These are phyloP conservation scores for Hephaestus fuliginosus DNA, from an alignment of 2,797 vertebrate genomes.

Conservation along the genomic window DNA sequence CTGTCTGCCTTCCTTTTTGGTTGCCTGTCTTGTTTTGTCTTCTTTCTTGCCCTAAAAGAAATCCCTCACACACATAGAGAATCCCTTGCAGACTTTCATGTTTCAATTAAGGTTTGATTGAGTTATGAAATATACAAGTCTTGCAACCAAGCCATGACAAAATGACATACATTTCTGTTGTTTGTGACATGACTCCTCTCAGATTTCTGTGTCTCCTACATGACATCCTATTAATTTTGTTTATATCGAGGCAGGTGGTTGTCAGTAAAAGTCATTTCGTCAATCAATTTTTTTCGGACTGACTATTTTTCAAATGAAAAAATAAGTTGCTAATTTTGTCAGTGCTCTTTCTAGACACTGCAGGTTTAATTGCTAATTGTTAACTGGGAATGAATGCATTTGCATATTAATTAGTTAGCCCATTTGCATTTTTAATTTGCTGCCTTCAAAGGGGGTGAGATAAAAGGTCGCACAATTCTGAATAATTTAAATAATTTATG, in stretches of 20 bases:
- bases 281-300: conserved; percentile 94
- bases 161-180: conserved; percentile 77
- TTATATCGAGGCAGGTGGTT: conserved; percentile 87
- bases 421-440: conserved; percentile 99
- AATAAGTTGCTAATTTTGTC: conserved; percentile 99
- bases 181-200: conserved; percentile 74
- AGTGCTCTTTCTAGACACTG: conserved; percentile 99
- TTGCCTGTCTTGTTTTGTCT: conserved; percentile 25
- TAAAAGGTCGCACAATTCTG: conserved; percentile 99
- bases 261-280: conserved; percentile 96
- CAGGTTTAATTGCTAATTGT: conserved; percentile 99
- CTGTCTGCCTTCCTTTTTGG: conserved; percentile 26
- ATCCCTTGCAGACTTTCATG: conserved; percentile 65
- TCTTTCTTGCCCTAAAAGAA: conserved; percentile 28
- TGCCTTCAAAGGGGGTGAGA: conserved; percentile 99
- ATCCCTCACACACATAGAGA: conserved; percentile 46
- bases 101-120: conserved; percentile 84
- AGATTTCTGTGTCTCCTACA: conserved; percentile 78
- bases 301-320: conserved; percentile 99
- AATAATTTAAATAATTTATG: conserved; percentile 99
- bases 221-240: conserved; percentile 83
- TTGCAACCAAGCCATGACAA: conserved; percentile 71
- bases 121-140: conserved; percentile 78
- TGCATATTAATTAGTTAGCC: conserved; percentile 99
- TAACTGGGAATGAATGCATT: conserved; percentile 99